These are phyloP conservation scores for Athalia rosae DNA, from an alignment of 2,888 invertebrate species.

Conservation along the genomic window DNA sequence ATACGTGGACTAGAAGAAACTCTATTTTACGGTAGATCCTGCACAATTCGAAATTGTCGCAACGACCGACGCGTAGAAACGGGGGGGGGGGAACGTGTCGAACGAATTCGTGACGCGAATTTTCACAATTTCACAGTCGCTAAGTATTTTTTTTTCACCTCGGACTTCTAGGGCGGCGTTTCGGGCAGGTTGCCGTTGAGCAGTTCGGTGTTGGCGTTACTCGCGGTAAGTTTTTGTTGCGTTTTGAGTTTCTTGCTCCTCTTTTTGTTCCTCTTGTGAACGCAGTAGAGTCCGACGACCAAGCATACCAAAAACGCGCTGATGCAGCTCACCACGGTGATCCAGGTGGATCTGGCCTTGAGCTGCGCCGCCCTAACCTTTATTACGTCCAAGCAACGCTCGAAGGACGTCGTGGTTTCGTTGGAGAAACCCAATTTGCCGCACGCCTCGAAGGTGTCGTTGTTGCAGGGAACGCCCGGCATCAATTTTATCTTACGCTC, in stretches of 20 bases:
- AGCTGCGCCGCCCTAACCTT: constrained; percentile 56
- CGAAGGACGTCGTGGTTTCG: constrained; percentile 55
- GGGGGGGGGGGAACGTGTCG: no score
- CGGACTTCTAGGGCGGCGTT: not conserved
- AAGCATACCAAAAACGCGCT: constrained; percentile 57
- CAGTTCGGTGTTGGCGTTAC: constrained; percentile 67
- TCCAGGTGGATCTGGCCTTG: constrained; percentile 66
- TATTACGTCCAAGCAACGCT: constrained; percentile 58
- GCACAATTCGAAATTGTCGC: no score
- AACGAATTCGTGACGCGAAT: no score
- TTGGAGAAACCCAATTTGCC: constrained; percentile 53
- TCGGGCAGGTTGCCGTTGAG: constrained; percentile 56
- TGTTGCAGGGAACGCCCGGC: constrained; percentile 51
- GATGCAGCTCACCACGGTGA: constrained; percentile 62
- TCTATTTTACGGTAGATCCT: no score
- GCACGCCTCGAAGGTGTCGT: constrained; percentile 41
- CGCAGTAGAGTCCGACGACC: constrained; percentile 62
- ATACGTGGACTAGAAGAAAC: no score
- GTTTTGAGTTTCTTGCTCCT: constrained; percentile 61
- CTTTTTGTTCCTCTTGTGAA: constrained; percentile 64
- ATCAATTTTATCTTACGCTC: constrained; percentile 54
- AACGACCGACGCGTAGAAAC: no score
- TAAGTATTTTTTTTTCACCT: not conserved
- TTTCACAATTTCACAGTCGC: no score
- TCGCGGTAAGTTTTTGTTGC: constrained; percentile 59